Evolutionary conservation across 2,113 vertebrate genomes (phyloP).

Genomic region (Pteronura brasiliensis): DNA sequence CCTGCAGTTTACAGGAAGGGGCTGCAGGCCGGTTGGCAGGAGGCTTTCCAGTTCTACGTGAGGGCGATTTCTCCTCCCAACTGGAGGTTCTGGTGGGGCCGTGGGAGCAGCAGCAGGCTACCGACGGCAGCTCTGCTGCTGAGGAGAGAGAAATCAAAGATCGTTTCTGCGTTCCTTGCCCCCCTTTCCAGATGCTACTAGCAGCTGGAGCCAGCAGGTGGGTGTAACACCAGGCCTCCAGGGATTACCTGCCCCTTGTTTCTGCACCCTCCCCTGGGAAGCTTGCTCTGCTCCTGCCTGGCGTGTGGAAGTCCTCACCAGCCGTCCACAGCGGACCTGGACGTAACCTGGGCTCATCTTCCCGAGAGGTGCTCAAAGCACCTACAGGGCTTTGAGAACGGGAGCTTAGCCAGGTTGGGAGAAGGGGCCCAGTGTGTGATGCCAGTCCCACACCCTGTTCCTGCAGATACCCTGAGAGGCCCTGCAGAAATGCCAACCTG

Average conservation of each 20-base stretch:
- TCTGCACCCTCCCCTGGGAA: not conserved
- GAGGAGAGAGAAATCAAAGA: not conserved
- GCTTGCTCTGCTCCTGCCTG: not conserved
- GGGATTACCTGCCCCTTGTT: fast-evolving
- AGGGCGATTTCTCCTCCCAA: not conserved
- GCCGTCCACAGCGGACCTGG: not conserved
- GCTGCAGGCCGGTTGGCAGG: not conserved
- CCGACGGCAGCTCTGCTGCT: not conserved
- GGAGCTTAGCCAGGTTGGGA: fast-evolving
- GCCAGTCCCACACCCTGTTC: not conserved
- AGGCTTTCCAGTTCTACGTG: not conserved
- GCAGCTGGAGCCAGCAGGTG: not conserved
- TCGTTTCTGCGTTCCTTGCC: not conserved
- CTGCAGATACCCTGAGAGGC: not conserved
- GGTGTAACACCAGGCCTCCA: not conserved
- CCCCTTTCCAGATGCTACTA: not conserved
- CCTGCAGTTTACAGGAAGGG: not conserved
- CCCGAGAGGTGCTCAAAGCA: not conserved
- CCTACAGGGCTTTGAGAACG: not conserved
- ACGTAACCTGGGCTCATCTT: not conserved
- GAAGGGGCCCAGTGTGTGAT: not conserved
- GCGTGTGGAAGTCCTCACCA: not conserved
- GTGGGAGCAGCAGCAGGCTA: not conserved
- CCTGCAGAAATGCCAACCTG: not conserved
- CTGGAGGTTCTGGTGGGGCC: not conserved